Evolutionary conservation across 2,888 invertebrate genomes (phyloP).

Genomic region (Salticus scenicus): DNA sequence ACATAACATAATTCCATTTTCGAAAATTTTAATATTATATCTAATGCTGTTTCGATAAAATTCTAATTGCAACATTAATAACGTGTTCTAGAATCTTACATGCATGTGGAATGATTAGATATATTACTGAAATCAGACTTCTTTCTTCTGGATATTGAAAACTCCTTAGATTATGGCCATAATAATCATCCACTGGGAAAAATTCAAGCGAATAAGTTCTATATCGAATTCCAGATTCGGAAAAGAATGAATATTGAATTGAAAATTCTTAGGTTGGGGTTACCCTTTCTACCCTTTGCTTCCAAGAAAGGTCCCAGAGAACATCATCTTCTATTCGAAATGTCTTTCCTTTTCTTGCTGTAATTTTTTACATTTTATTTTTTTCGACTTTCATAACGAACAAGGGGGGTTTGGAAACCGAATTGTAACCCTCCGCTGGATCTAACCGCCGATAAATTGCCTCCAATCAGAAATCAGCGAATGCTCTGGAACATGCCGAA

Average conservation of each 20-base stretch:
- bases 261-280: background rate
- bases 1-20: too few relatives aligned
- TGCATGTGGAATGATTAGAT: background rate
- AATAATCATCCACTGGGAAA: background rate
- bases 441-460: slow-evolving; percentile 57
- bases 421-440: slow-evolving; percentile 65
- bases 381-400: slow-evolving; percentile 39
- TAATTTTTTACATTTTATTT: background rate
- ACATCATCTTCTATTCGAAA: background rate
- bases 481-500: slow-evolving; percentile 42
- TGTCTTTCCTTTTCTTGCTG: background rate
- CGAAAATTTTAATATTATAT: too few relatives aligned
- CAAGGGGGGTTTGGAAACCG: slow-evolving; percentile 35
- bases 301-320: slow-evolving; percentile 7
- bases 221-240: slow-evolving; percentile 16
- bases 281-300: slow-evolving; percentile 39
- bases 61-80: too few relatives aligned
- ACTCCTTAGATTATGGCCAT: background rate
- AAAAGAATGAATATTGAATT: slow-evolving; percentile 38
- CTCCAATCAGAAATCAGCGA: slow-evolving; percentile 63
- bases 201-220: background rate
- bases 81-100: too few relatives aligned
- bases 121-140: background rate
- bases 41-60: too few relatives aligned
- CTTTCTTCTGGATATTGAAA: background rate